Percentiles rank a stretch among this genome's conserved stretches.
Conservation (phyloP, 2,797 vertebrate genomes). For the Anas bahamensis region DNA sequence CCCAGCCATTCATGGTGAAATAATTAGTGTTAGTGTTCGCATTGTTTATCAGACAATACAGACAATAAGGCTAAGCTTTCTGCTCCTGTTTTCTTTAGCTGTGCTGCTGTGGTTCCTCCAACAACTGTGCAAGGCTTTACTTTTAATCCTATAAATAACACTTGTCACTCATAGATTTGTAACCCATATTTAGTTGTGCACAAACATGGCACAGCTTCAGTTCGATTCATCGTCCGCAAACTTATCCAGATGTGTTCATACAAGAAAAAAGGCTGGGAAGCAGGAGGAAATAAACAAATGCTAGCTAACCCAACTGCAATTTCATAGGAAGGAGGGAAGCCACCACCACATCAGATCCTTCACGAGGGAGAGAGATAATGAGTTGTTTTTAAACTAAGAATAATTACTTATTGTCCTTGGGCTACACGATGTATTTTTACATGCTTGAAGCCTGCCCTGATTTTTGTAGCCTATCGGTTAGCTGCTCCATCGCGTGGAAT, state of each 20-base stretch:
- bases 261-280: background rate
- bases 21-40: slow-evolving; percentile 72
- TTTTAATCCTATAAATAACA: slow-evolving; percentile 81
- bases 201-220: slow-evolving; percentile 70
- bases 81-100: slow-evolving; percentile 67
- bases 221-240: slow-evolving; percentile 64
- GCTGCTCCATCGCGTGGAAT: background rate
- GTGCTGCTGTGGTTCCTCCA: slow-evolving; percentile 72
- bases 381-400: slow-evolving; percentile 40
- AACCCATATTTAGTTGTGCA: slow-evolving; percentile 77
- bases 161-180: slow-evolving; percentile 77
- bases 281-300: slow-evolving; percentile 23
- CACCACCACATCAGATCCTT: background rate
- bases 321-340: background rate
- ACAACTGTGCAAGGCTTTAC: slow-evolving; percentile 75
- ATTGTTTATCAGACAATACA: slow-evolving; percentile 77
- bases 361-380: background rate
- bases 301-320: background rate
- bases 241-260: slow-evolving; percentile 64
- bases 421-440: slow-evolving; percentile 1
- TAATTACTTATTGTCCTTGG: slow-evolving; percentile 44
- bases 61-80: slow-evolving; percentile 70
- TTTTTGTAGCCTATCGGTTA: slow-evolving; percentile 24
- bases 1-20: slow-evolving; percentile 61
- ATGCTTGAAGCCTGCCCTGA: background rate